Percentiles rank a stretch among this genome's conserved stretches.
phyloP scores from a whole-genome alignment of 2,113 vertebrate species.

The Thomomys bottae region DNA sequence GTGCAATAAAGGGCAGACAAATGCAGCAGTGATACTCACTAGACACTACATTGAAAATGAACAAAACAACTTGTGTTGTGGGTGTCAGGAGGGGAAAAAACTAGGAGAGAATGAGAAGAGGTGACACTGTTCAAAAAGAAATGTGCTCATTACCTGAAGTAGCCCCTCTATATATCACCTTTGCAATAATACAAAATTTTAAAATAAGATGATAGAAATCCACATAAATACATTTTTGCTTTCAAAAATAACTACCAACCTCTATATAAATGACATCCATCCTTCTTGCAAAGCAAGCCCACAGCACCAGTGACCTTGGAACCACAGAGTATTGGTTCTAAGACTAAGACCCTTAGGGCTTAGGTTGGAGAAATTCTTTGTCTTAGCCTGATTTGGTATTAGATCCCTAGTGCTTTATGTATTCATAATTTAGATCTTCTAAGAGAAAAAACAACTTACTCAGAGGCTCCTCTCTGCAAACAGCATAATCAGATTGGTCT shows the following conservation, averaged over 20 bases:
- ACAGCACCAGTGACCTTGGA: slow-evolving; percentile 19
- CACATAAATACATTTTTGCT: slow-evolving; percentile 50
- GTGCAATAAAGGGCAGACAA: too few relatives aligned
- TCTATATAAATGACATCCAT: slow-evolving; percentile 28
- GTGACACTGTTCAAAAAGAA: too few relatives aligned
- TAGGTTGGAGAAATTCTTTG: slow-evolving; percentile 41
- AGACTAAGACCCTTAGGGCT: slow-evolving; percentile 52
- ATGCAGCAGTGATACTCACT: too few relatives aligned
- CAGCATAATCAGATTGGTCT: not conserved
- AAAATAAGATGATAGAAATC: slow-evolving; percentile 35
- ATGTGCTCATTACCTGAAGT: too few relatives aligned
- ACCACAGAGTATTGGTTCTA: slow-evolving; percentile 39
- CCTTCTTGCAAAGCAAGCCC: slow-evolving; percentile 31
- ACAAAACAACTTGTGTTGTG: too few relatives aligned
- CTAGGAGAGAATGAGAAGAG: too few relatives aligned
- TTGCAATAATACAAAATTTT: too few relatives aligned
- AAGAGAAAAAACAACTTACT: not conserved
- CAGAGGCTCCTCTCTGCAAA: not conserved
- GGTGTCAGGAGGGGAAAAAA: too few relatives aligned
- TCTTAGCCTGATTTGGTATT: slow-evolving; percentile 24
- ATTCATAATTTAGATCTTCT: not conserved
- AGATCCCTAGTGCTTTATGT: slow-evolving; percentile 28
- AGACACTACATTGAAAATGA: too few relatives aligned
- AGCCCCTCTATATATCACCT: too few relatives aligned
- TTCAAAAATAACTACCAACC: slow-evolving; percentile 55